phyloP scores from a whole-genome alignment of 2,113 vertebrate genomes.

The Chlamydotis undulata region DNA sequence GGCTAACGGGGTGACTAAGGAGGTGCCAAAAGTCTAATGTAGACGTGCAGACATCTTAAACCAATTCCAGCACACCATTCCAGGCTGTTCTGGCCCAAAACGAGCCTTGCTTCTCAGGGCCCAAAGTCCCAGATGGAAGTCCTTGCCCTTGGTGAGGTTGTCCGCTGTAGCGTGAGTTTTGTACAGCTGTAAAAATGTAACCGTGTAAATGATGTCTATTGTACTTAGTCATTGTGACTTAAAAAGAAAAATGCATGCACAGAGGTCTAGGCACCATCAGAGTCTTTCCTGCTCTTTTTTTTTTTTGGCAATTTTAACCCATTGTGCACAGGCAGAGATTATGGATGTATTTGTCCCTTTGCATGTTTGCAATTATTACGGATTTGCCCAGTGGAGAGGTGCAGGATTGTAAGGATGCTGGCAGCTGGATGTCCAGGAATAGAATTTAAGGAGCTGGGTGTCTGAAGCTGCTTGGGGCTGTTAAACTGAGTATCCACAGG shows the following conservation, averaged over 20 bases:
- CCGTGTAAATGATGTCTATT: background rate
- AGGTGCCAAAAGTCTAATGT: constrained; percentile 14
- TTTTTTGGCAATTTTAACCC: background rate
- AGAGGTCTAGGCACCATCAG: background rate
- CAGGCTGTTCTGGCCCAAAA: background rate
- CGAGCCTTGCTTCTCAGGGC: background rate
- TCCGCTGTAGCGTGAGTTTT: background rate
- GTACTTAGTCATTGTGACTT: background rate
- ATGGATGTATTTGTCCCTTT: background rate
- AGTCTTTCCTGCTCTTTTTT: background rate
- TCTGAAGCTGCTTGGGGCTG: background rate
- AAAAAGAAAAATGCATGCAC: background rate
- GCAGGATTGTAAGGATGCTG: background rate
- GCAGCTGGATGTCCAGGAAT: background rate
- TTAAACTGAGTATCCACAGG: background rate
- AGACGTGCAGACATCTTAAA: background rate
- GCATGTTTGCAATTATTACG: background rate
- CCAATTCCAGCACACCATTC: background rate
- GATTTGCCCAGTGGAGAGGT: background rate
- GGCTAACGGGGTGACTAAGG: constrained; percentile 18
- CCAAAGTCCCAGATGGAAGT: background rate
- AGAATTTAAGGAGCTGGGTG: background rate
- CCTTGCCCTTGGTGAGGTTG: background rate
- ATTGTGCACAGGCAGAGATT: background rate
- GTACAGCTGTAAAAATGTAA: background rate